phyloP scores from a whole-genome alignment of 1,140 invertebrate species.

The Eurosta solidaginis region DNA sequence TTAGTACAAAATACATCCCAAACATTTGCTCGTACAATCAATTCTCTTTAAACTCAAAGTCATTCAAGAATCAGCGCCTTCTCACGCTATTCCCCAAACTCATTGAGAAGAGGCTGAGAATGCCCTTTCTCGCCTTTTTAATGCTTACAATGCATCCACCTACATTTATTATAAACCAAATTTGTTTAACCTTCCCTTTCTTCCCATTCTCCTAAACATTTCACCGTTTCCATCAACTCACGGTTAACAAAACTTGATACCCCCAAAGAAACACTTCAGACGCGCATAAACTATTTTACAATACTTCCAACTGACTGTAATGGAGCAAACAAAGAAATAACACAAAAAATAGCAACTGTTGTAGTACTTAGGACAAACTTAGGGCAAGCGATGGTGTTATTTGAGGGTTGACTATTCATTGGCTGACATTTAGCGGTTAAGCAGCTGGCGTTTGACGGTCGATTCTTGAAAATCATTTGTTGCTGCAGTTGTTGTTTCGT shows the following conservation, averaged over 20 bases:
- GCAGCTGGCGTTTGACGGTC: background rate
- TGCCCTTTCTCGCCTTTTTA: background rate
- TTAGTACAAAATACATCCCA: no score
- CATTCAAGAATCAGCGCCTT: no score
- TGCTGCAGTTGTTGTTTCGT: no score
- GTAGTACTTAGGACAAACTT: background rate
- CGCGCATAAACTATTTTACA: slow-evolving; percentile 1
- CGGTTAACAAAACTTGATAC: slow-evolving; percentile 4
- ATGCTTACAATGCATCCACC: no score
- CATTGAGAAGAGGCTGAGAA: background rate
- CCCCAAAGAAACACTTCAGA: slow-evolving; percentile 7
- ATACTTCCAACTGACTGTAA: background rate
- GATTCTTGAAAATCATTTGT: no score
- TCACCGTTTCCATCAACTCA: background rate
- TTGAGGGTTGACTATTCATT: background rate
- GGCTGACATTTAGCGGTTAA: background rate
- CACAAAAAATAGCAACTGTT: no score
- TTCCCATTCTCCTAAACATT: background rate
- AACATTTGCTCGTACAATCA: no score
- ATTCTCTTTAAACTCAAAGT: no score
- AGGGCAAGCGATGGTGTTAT: background rate
- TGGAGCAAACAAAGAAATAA: slow-evolving; percentile 14
- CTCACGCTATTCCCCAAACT: no score
- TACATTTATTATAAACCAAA: background rate
- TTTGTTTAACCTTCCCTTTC: background rate